phyloP scores from a whole-genome alignment of 1,140 invertebrate species.

The Aphis craccivora region DNA sequence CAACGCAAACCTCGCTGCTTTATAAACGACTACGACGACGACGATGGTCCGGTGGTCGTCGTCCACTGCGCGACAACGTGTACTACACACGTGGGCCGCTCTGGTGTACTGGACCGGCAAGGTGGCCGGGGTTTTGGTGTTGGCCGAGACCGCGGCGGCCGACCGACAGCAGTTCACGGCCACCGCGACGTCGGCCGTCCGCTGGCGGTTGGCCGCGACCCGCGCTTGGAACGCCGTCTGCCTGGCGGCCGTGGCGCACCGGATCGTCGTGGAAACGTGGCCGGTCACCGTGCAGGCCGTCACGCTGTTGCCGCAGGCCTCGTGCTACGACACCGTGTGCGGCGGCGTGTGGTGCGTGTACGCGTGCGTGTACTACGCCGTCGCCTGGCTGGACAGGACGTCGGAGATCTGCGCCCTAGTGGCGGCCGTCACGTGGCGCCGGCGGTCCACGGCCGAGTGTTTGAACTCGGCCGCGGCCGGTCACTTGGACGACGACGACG shows the following conservation, averaged over 20 bases:
- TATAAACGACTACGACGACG: no score
- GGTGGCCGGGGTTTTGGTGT: constrained; percentile 12
- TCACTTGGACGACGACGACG: neutral
- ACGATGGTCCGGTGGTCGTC: no score
- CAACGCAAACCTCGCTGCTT: no score
- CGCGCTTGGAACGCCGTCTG: neutral
- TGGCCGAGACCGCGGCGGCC: neutral
- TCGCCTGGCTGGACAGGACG: constrained; percentile 23
- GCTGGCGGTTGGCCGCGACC: neutral
- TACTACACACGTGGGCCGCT: neutral
- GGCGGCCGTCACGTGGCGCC: constrained; percentile 22
- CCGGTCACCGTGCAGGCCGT: neutral
- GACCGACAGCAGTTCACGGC: neutral
- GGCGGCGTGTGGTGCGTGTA: constrained; percentile 37
- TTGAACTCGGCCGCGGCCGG: neutral
- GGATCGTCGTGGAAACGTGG: constrained; percentile 19
- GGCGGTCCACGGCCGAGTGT: neutral
- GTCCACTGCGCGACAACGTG: no score
- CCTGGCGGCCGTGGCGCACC: neutral
- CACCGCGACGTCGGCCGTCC: neutral
- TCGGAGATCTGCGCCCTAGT: neutral
- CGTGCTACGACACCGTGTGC: constrained; percentile 44
- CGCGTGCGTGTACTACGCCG: constrained; percentile 48
- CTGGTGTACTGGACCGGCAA: constrained; percentile 30
- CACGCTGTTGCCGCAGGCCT: neutral